Conservation (phyloP, 23 tunicate species). For the Styela clava region DNA sequence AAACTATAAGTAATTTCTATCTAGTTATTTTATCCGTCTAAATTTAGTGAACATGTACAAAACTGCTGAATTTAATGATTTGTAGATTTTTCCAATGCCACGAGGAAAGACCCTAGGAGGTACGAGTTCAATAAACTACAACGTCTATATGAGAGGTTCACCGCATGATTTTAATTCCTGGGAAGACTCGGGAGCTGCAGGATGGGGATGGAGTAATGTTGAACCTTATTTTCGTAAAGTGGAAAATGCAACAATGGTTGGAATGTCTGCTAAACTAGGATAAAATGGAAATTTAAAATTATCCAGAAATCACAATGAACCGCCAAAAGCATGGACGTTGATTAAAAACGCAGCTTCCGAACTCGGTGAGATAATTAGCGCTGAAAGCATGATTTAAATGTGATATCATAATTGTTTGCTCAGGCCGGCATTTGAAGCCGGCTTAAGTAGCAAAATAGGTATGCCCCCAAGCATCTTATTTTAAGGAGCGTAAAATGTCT, state of each 20-base stretch:
- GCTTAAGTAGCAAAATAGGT: too few relatives aligned
- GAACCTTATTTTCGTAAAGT: slow-evolving; percentile 43
- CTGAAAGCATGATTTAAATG: too few relatives aligned
- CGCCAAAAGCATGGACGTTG: neutral
- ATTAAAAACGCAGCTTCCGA: neutral
- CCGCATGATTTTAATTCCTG: slow-evolving; percentile 59
- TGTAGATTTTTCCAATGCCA: slow-evolving; percentile 20
- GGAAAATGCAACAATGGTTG: slow-evolving; percentile 21
- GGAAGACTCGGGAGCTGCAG: slow-evolving; percentile 65
- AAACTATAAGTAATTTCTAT: too few relatives aligned
- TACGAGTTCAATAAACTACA: slow-evolving; percentile 53
- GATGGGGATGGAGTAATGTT: slow-evolving; percentile 61
- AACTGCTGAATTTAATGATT: too few relatives aligned
- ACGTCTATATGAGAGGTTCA: slow-evolving; percentile 51
- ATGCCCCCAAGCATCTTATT: too few relatives aligned
- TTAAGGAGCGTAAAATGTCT: too few relatives aligned
- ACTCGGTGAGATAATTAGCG: slow-evolving; percentile 4
- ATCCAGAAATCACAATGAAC: neutral
- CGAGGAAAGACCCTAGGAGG: slow-evolving; percentile 79
- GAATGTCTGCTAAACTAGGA: neutral
- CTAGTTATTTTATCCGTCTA: neutral
- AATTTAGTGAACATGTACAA: too few relatives aligned
- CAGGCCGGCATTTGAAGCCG: too few relatives aligned
- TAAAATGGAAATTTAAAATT: slow-evolving; percentile 8
- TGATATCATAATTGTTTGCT: too few relatives aligned